These are phyloP conservation scores for Sciaenops ocellatus DNA, from an alignment of 2,797 vertebrate species.

Conservation along the genomic window DNA sequence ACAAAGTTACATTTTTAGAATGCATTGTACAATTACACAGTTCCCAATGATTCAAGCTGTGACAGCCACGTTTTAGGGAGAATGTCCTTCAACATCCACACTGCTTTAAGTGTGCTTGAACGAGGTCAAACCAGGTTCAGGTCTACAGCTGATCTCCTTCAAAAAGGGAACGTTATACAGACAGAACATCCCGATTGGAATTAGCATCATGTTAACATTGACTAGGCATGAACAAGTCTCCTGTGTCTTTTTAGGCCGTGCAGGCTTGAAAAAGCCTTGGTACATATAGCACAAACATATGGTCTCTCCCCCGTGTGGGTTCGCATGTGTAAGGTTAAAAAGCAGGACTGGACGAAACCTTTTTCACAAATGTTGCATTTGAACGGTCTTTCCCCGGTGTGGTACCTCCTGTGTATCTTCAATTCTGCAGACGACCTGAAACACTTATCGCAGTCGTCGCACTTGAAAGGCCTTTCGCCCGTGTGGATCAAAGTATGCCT, in stretches of 20 bases:
- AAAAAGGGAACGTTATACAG: not conserved
- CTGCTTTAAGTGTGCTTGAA: not conserved
- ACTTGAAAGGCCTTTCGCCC: conserved; percentile 80
- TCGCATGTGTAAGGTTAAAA: conserved; percentile 82
- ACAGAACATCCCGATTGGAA: conserved; percentile 11
- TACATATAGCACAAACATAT: conserved; percentile 74
- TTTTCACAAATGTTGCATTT: conserved; percentile 81
- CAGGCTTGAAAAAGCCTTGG: conserved; percentile 80
- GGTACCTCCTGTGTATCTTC: conserved; percentile 81
- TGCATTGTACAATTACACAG: conserved; percentile 66
- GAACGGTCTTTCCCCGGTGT: conserved; percentile 79
- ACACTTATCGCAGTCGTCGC: conserved; percentile 80
- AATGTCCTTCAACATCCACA: conserved; percentile 18
- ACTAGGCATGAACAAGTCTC: conserved; percentile 79
- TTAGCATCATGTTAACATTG: conserved; percentile 9
- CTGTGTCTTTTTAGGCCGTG: conserved; percentile 82
- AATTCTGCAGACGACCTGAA: conserved; percentile 79
- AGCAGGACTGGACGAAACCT: conserved; percentile 82
- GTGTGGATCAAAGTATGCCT: conserved; percentile 82
- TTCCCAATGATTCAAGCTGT: conserved; percentile 34
- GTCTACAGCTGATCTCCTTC: conserved; percentile 18
- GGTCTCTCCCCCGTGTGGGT: conserved; percentile 82
- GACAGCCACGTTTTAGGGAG: conserved; percentile 26
- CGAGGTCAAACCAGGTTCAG: not conserved
- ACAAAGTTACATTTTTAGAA: conserved; percentile 68